Evolutionary conservation across 2,888 invertebrate species (phyloP).

Genomic region (Arctia plantaginis): DNA sequence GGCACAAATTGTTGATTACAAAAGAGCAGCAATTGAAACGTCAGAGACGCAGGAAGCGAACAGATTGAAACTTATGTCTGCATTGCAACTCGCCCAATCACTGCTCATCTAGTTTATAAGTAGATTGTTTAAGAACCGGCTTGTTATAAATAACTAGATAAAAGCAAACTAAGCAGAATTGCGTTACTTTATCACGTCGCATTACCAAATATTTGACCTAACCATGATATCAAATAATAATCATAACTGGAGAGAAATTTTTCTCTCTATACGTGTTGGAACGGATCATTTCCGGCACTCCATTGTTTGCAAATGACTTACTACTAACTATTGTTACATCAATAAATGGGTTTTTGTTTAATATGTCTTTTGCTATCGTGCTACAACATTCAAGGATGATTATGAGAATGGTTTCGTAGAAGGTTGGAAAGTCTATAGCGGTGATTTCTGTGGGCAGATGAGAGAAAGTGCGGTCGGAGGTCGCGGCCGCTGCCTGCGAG

Average conservation of each 20-base stretch:
- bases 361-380: constrained; percentile 33
- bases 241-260: constrained; percentile 65
- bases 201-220: constrained; percentile 43
- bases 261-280: constrained; percentile 55
- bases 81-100: constrained; percentile 58
- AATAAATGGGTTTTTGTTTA: constrained; percentile 45
- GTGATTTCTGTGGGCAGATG: constrained; percentile 56
- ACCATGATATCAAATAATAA: constrained; percentile 62
- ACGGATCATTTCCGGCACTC: constrained; percentile 67
- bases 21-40: constrained; percentile 85
- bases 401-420: constrained; percentile 40
- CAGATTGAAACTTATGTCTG: constrained; percentile 83
- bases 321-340: constrained; percentile 59
- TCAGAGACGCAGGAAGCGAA: constrained; percentile 78
- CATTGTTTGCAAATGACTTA: constrained; percentile 79
- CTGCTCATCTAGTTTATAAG: constrained; percentile 54
- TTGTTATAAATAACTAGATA: constrained; percentile 52
- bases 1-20: constrained; percentile 84
- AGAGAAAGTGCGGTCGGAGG: constrained; percentile 75
- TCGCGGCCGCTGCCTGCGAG: constrained; percentile 56
- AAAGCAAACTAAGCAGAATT: constrained; percentile 32
- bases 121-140: constrained; percentile 49
- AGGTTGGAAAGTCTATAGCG: constrained; percentile 41
- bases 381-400: constrained; percentile 37
- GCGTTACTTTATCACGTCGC: constrained; percentile 23